phyloP scores from a whole-genome alignment of 2,797 vertebrate genomes.

The Myotis daubentonii region DNA sequence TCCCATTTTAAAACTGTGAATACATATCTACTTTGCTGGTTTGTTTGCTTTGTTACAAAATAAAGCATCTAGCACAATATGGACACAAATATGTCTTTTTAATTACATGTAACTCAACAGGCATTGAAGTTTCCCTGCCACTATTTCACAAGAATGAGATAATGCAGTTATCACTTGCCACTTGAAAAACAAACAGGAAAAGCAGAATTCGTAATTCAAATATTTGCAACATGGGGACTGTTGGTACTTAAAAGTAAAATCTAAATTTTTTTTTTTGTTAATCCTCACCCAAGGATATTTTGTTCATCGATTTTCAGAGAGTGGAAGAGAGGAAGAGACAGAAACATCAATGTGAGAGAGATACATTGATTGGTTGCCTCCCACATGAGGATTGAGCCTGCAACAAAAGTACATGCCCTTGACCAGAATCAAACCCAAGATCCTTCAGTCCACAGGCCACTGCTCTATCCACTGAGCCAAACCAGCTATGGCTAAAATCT shows the following conservation, averaged over 20 bases:
- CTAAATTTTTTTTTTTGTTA: background rate
- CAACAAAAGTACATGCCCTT: background rate
- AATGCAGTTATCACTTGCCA: background rate
- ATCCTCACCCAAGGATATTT: background rate
- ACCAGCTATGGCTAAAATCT: background rate
- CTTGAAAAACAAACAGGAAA: background rate
- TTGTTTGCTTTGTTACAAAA: background rate
- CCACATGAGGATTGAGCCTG: background rate
- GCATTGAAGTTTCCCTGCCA: background rate
- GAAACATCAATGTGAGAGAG: background rate
- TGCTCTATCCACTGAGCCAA: background rate
- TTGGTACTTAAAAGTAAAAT: background rate
- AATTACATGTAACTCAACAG: background rate
- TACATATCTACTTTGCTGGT: background rate
- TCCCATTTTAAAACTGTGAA: background rate
- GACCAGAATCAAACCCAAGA: background rate
- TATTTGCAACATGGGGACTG: background rate
- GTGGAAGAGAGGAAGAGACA: background rate
- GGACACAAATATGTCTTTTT: constrained; percentile 6
- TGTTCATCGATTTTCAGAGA: background rate
- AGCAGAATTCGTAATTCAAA: constrained; percentile 15
- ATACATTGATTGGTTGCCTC: background rate
- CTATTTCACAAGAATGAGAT: background rate
- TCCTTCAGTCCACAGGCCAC: background rate
- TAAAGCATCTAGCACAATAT: background rate